phyloP scores from a whole-genome alignment of 1,140 invertebrate species.

The Brachionus sp. region DNA sequence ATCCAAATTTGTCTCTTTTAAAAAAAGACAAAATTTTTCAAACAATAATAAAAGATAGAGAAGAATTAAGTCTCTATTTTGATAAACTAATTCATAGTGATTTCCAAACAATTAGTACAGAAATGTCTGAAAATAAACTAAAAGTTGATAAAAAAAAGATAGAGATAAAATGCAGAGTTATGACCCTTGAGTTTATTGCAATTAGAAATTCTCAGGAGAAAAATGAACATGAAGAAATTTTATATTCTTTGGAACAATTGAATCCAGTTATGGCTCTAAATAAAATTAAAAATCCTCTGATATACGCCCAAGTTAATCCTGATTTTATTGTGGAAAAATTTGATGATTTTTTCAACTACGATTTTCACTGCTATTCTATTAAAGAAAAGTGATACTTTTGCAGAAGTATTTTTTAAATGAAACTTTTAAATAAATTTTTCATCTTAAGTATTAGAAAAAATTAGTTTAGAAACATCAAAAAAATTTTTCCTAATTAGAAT shows the following conservation, averaged over 20 bases:
- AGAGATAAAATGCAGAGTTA: neutral
- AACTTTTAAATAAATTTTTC: neutral
- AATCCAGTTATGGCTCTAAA: neutral
- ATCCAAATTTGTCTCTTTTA: neutral
- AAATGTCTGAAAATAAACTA: neutral
- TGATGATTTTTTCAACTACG: neutral
- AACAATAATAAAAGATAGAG: conserved; percentile 1
- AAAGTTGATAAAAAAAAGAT: neutral
- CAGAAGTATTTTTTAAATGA: neutral
- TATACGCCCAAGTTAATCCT: neutral
- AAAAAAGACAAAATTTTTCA: neutral
- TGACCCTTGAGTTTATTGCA: neutral
- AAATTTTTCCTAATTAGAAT: too few relatives aligned
- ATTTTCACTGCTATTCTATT: neutral
- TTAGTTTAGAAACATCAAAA: too few relatives aligned
- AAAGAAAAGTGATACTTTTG: neutral
- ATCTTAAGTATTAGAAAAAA: too few relatives aligned
- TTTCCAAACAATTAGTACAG: neutral
- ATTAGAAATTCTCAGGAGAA: neutral
- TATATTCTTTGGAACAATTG: neutral
- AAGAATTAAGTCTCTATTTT: neutral
- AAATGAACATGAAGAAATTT: neutral
- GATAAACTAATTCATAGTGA: neutral
- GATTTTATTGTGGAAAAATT: neutral
- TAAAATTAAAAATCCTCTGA: neutral